Conservation (phyloP, 2,888 invertebrate genomes). For the Lasioglossum morio region DNA sequence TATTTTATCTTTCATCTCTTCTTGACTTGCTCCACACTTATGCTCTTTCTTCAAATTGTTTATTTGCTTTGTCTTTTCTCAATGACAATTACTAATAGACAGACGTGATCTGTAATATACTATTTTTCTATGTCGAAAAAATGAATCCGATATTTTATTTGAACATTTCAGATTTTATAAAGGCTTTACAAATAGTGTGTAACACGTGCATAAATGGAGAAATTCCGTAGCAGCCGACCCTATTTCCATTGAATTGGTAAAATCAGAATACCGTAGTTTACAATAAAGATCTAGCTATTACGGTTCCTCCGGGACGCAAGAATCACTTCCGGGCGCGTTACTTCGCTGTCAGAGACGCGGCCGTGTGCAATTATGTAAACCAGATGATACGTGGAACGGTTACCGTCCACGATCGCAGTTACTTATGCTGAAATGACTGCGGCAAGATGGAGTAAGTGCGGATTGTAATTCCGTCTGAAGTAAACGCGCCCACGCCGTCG, state of each 20-base stretch:
- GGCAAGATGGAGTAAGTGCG: conserved; percentile 70
- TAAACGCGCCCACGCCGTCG: conserved; percentile 72
- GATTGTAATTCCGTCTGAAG: conserved; percentile 71
- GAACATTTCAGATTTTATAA: too few relatives aligned
- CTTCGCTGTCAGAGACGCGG: conserved; percentile 50
- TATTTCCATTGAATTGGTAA: background rate
- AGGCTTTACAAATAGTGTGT: too few relatives aligned
- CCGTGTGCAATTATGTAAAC: conserved; percentile 72
- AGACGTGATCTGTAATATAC: too few relatives aligned
- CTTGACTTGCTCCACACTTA: too few relatives aligned
- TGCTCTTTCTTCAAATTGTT: too few relatives aligned
- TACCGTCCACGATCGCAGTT: conserved; percentile 74
- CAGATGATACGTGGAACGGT: conserved; percentile 69
- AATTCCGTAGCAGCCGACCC: background rate
- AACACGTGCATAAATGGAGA: too few relatives aligned
- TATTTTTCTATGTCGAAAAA: too few relatives aligned
- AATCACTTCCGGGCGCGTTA: conserved; percentile 65
- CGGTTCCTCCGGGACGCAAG: conserved; percentile 15
- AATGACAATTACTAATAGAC: too few relatives aligned
- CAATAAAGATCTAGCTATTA: conserved; percentile 3
- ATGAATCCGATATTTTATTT: too few relatives aligned
- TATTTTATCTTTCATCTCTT: too few relatives aligned
- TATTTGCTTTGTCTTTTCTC: too few relatives aligned
- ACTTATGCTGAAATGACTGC: conserved; percentile 68
- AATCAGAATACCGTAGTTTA: background rate